Evolutionary conservation across 2,113 vertebrate species (phyloP).

Genomic region (rabbit (Oryctolagus cuniculus)): mOryCun1.1 NC_091438.1:96429001-96429500

Average conservation of each 20-base stretch:
- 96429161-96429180: neutral
- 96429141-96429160: too few relatives aligned
- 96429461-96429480: neutral
- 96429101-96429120: too few relatives aligned
- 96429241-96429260: neutral
- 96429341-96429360: neutral
- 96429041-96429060: too few relatives aligned
- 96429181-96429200: neutral
- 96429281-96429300: neutral
- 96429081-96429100: too few relatives aligned
- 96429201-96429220: neutral
- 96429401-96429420: neutral
- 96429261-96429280: neutral
- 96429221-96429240: neutral
- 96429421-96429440: neutral
- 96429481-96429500: neutral
- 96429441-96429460: constrained; percentile 27
- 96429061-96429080: too few relatives aligned
- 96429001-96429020: too few relatives aligned
- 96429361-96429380: neutral
- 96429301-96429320: neutral
- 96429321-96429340: neutral
- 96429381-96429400: neutral
- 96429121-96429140: too few relatives aligned
- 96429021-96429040: too few relatives aligned